phyloP scores from a whole-genome alignment of 2,113 vertebrate species.

The Ochotona curzoniae region DNA sequence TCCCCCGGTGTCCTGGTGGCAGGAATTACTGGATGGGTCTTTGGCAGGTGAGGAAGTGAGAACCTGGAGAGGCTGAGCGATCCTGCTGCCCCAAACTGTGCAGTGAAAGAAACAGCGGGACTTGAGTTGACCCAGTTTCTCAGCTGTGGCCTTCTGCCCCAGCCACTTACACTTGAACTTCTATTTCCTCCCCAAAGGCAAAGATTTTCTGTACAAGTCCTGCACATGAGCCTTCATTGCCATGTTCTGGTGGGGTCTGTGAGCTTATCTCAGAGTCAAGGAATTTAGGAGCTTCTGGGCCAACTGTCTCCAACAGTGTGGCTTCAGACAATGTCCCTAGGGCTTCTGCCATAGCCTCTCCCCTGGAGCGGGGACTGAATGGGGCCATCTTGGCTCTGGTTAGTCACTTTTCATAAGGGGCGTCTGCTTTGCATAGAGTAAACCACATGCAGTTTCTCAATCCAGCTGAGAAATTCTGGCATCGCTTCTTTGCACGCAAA shows the following conservation, averaged over 20 bases:
- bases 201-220: neutral
- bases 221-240: neutral
- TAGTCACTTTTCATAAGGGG: constrained; percentile 67
- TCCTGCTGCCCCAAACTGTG: neutral
- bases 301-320: neutral
- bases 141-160: neutral
- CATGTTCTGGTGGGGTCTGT: neutral
- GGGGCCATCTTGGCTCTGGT: constrained; percentile 60
- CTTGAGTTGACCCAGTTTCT: neutral
- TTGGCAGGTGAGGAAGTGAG: neutral
- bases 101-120: neutral
- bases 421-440: constrained; percentile 23
- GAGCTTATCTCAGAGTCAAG: neutral
- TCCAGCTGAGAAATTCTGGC: constrained; percentile 47
- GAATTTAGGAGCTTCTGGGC: neutral
- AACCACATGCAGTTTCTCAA: constrained; percentile 71
- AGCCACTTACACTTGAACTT: neutral
- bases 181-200: neutral
- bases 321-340: neutral
- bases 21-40: neutral
- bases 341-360: neutral
- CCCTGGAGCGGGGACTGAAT: constrained; percentile 33
- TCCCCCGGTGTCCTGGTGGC: rapidly evolving
- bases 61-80: neutral
- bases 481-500: neutral